Conservation (phyloP, 2,113 vertebrate species). For the Chauna torquata region DNA sequence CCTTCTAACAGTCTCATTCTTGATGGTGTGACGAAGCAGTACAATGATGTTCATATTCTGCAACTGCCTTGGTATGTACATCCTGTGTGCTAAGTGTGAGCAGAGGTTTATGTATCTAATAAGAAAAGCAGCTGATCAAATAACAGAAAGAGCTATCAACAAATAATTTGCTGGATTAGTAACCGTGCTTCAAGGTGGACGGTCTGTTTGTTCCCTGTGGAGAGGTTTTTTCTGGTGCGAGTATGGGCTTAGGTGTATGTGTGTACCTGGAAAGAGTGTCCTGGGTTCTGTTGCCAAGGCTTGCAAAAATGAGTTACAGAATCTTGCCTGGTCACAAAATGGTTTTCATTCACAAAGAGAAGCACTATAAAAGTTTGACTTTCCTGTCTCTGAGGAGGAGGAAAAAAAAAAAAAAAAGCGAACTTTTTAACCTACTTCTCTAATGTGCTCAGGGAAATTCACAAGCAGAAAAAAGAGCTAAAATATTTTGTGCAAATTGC, state of each 20-base stretch:
- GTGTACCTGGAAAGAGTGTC: not conserved
- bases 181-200: not conserved
- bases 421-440: not conserved
- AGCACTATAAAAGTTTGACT: not conserved
- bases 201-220: not conserved
- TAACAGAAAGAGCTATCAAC: not conserved
- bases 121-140: not conserved
- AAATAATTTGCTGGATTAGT: not conserved
- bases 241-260: no score
- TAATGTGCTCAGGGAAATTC: not conserved
- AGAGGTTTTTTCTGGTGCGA: not conserved
- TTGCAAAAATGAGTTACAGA: not conserved
- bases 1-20: not conserved
- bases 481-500: not conserved
- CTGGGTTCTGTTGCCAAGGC: not conserved
- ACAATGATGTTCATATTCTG: not conserved
- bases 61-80: not conserved
- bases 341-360: not conserved
- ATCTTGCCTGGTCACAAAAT: not conserved
- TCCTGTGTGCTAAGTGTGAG: not conserved
- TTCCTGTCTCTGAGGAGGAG: not conserved
- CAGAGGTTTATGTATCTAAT: not conserved
- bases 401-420: not conserved
- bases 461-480: not conserved
- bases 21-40: not conserved